Evolutionary conservation across 2,113 vertebrate species (phyloP).

Genomic region (Oryzias curvinotus): DNA sequence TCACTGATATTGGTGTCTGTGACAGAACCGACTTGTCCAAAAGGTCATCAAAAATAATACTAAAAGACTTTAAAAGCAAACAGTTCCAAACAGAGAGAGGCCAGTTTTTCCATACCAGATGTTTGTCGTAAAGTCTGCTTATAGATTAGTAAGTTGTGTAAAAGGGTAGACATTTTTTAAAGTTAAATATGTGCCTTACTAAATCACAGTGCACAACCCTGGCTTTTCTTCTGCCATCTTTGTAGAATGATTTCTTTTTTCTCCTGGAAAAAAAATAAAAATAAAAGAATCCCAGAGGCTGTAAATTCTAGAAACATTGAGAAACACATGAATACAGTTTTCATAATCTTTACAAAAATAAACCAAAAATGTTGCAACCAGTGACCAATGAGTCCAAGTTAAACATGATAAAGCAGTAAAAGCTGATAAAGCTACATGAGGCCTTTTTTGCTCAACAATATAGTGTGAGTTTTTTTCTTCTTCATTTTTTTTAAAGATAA

Average conservation of each 20-base stretch:
- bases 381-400: slow-evolving; percentile 26
- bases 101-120: neutral
- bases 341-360: slow-evolving; percentile 34
- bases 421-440: slow-evolving; percentile 24
- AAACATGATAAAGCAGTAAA: slow-evolving; percentile 49
- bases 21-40: too few relatives aligned
- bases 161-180: neutral
- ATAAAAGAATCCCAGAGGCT: slow-evolving; percentile 23
- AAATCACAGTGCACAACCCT: slow-evolving; percentile 29
- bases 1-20: too few relatives aligned
- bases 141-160: neutral
- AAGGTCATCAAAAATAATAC: too few relatives aligned
- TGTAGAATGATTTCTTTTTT: slow-evolving; percentile 14
- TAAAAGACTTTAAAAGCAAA: too few relatives aligned
- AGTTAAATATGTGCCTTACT: slow-evolving; percentile 19
- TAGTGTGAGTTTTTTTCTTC: slow-evolving; percentile 6
- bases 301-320: slow-evolving; percentile 16
- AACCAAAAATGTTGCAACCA: slow-evolving; percentile 47
- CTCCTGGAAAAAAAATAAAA: slow-evolving; percentile 1
- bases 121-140: neutral
- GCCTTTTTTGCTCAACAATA: slow-evolving; percentile 16
- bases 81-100: too few relatives aligned
- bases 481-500: slow-evolving; percentile 15
- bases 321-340: slow-evolving; percentile 10
- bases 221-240: slow-evolving; percentile 8